A percentile compares a stretch with the other conserved stretches of the same genome.
Evolutionary conservation across 92 coral and sea anemone species (phyloP).

Genomic region (Actinostola sp.): DNA sequence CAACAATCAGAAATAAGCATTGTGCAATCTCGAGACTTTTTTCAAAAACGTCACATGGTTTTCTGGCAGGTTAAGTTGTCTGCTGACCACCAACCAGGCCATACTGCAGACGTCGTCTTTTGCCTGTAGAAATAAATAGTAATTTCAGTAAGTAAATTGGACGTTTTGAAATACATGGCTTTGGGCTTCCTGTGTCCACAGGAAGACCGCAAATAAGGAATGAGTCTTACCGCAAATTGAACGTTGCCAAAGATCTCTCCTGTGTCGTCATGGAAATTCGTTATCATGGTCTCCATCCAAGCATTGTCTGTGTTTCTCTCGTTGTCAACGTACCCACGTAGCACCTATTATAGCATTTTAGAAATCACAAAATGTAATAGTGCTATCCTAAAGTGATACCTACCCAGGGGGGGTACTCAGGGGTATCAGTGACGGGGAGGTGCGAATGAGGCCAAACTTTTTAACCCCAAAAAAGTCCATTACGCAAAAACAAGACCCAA

Average conservation of each 20-base stretch:
- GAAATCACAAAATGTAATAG: neutral
- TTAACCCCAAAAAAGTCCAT: too few relatives aligned
- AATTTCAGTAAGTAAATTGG: neutral
- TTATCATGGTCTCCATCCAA: constrained; percentile 72
- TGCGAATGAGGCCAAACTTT: too few relatives aligned
- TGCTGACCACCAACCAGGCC: constrained; percentile 61
- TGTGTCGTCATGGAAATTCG: constrained; percentile 71
- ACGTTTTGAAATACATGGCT: neutral
- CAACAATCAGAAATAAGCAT: neutral
- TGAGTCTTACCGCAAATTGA: constrained; percentile 46
- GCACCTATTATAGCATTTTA: constrained; percentile 37
- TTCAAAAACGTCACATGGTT: constrained; percentile 24
- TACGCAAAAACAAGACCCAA: too few relatives aligned
- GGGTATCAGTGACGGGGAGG: too few relatives aligned
- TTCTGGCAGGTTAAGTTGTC: constrained; percentile 30
- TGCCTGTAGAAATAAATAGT: neutral
- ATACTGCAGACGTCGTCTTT: constrained; percentile 17
- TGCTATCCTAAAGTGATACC: too few relatives aligned
- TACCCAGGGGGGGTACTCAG: too few relatives aligned
- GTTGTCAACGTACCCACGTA: constrained; percentile 72
- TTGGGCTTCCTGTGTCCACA: neutral
- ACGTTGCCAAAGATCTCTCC: constrained; percentile 48
- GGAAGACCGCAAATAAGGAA: neutral
- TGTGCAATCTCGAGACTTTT: constrained; percentile 27
- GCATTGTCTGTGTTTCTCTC: constrained; percentile 83